Percentiles rank a stretch among this genome's conserved stretches.
phyloP scores from a whole-genome alignment of 1,140 invertebrate genomes.

The Trichonephila inaurata region DNA sequence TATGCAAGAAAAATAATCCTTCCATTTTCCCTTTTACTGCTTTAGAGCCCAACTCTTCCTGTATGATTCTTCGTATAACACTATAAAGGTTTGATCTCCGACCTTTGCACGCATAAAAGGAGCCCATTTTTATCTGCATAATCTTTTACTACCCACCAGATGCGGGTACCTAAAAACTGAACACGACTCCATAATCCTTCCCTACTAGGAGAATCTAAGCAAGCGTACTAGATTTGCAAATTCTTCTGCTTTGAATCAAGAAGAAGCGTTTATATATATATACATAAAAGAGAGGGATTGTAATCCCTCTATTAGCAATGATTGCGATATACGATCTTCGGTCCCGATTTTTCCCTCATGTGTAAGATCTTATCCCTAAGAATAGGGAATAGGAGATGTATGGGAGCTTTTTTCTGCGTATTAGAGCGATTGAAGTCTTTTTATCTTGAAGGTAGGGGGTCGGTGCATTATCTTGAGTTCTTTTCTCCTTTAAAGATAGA shows the following conservation, averaged over 20 bases:
- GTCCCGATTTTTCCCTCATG: slow-evolving; percentile 4
- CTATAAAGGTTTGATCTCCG: too few relatives aligned
- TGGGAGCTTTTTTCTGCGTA: background rate
- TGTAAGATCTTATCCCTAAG: slow-evolving; percentile 13
- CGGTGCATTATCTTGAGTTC: background rate
- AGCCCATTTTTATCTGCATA: background rate
- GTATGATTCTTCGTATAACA: too few relatives aligned
- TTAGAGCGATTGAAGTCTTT: background rate
- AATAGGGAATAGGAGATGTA: background rate
- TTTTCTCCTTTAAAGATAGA: background rate
- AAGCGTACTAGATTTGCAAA: background rate
- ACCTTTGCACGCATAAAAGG: background rate
- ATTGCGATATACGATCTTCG: slow-evolving; percentile 11
- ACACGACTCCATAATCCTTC: background rate
- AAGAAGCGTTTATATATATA: background rate
- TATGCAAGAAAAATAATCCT: too few relatives aligned
- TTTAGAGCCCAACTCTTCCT: too few relatives aligned
- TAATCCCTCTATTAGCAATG: slow-evolving; percentile 3
- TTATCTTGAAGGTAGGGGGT: background rate
- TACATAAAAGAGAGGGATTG: background rate
- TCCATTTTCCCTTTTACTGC: too few relatives aligned
- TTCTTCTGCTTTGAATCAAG: background rate
- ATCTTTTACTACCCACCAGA: background rate
- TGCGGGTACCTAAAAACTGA: slow-evolving; percentile 17
- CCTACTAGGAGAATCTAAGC: background rate